phyloP scores from a whole-genome alignment of 2,888 invertebrate species.

The Polietes domitor region DNA sequence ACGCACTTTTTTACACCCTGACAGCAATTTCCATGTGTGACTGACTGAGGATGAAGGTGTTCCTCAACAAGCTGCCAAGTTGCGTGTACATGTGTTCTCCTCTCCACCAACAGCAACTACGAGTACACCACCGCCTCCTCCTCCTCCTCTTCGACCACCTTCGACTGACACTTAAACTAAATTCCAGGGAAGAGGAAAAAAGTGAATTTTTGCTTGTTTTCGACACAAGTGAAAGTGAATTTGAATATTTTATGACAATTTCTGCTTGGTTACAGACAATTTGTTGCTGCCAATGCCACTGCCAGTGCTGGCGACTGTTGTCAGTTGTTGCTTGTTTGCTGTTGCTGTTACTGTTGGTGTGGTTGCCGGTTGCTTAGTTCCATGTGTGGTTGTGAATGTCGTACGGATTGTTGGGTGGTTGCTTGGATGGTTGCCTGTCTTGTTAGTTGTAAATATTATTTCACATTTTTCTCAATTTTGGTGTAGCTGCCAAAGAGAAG shows the following conservation, averaged over 20 bases:
- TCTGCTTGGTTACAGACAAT: slow-evolving; percentile 65
- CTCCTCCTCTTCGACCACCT: neutral
- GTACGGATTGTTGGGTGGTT: neutral
- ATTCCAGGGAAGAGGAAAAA: neutral
- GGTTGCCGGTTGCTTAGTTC: slow-evolving; percentile 9
- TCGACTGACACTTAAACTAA: slow-evolving; percentile 13
- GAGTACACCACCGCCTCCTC: too few species aligned
- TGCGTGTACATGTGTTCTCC: too few species aligned
- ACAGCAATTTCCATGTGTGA: slow-evolving; percentile 1
- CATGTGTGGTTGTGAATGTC: neutral
- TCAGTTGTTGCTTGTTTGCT: slow-evolving; percentile 37
- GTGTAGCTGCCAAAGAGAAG: slow-evolving; percentile 30
- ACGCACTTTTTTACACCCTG: slow-evolving; percentile 12
- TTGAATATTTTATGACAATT: slow-evolving; percentile 69
- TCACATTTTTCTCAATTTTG: slow-evolving; percentile 37
- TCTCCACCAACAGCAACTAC: too few species aligned
- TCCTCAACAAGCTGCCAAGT: neutral
- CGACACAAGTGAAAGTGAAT: slow-evolving; percentile 65
- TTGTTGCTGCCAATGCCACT: slow-evolving; percentile 53
- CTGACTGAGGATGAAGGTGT: neutral
- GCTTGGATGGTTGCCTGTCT: slow-evolving; percentile 31
- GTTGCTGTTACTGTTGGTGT: slow-evolving; percentile 17
- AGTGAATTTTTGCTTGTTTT: slow-evolving; percentile 29
- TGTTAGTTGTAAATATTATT: slow-evolving; percentile 59
- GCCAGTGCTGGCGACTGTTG: neutral